A percentile compares a stretch with the other conserved stretches of the same genome.
These are phyloP conservation scores for Nycticebus coucang DNA, from an alignment of 2,113 vertebrate genomes.

Conservation along the genomic window DNA sequence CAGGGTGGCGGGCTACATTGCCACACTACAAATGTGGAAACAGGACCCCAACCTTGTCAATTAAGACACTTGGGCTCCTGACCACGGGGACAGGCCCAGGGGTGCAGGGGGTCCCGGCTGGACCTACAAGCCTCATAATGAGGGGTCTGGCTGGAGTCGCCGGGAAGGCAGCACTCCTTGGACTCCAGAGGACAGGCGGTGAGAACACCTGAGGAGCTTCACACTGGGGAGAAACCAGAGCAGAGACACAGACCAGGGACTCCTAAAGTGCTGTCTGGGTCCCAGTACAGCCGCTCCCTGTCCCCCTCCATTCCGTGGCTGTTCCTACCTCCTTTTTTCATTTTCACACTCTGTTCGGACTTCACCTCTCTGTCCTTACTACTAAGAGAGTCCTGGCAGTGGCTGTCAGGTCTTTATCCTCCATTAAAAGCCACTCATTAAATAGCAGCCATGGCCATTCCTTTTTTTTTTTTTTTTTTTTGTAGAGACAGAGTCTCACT, in stretches of 20 bases:
- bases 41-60: background rate
- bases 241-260: background rate
- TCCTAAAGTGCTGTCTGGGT: fast-evolving
- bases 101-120: fast-evolving
- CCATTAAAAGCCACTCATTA: background rate
- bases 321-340: background rate
- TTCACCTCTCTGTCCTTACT: background rate
- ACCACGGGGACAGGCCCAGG: fast-evolving
- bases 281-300: fast-evolving
- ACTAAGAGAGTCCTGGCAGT: background rate
- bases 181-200: no score
- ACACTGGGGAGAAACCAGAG: background rate
- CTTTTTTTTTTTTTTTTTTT: no score
- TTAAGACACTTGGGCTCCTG: background rate
- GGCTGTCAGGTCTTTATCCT: background rate
- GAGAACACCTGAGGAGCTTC: background rate
- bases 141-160: background rate
- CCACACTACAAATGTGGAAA: background rate
- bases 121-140: fast-evolving
- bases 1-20: no score
- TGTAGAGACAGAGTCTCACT: no score
- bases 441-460: background rate
- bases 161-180: background rate
- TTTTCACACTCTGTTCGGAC: fast-evolving
- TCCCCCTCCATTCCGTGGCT: fast-evolving